Evolutionary conservation across 2,113 vertebrate species (phyloP).

Genomic region (Malurus elegans): DNA sequence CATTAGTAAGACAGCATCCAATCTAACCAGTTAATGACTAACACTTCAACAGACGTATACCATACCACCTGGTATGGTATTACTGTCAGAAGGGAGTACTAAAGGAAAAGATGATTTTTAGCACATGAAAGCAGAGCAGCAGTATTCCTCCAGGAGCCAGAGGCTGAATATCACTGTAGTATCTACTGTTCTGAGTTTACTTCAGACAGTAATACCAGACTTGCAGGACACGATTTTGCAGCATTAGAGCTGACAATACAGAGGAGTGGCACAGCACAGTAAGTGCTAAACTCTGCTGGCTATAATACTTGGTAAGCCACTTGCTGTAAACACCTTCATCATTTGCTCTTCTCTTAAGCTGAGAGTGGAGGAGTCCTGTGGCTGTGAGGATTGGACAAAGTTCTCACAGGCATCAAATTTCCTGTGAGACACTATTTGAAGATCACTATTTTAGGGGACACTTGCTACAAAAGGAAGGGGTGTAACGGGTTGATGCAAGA

Average conservation of each 20-base stretch:
- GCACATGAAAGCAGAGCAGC: not conserved
- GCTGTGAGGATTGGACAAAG: not conserved
- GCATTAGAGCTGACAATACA: not conserved
- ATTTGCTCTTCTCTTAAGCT: not conserved
- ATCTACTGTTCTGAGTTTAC: not conserved
- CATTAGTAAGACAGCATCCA: not conserved
- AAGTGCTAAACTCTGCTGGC: not conserved
- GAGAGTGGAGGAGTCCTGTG: not conserved
- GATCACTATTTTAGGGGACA: not conserved
- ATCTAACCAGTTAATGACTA: not conserved
- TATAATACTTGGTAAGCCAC: not conserved
- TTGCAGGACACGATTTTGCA: not conserved
- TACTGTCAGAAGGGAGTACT: not conserved
- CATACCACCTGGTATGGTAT: not conserved
- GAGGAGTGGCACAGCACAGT: not conserved
- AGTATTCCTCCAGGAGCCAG: not conserved
- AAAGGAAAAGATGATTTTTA: not conserved
- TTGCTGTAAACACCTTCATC: not conserved
- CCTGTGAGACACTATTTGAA: not conserved
- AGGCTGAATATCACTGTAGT: not conserved
- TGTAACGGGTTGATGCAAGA: not conserved
- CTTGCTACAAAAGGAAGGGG: not conserved
- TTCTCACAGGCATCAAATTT: not conserved
- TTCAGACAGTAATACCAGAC: not conserved
- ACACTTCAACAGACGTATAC: not conserved